Percentiles rank a stretch among this genome's conserved stretches.
These are phyloP conservation scores for Drosophila mimica DNA, from an alignment of 2,888 invertebrate genomes.

Conservation along the genomic window DNA sequence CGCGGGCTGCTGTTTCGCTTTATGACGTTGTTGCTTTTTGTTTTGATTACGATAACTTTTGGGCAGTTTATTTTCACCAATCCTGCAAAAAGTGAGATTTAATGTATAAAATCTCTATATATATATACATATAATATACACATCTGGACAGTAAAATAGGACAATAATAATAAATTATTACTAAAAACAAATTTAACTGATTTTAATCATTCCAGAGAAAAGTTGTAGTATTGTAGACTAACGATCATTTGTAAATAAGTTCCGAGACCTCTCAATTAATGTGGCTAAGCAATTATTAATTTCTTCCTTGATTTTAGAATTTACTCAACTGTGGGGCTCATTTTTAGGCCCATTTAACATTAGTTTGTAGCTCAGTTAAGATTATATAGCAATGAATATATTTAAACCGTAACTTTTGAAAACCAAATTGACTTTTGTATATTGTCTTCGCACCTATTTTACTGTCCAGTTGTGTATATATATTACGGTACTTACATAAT, in stretches of 20 bases:
- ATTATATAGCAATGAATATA: too few species aligned
- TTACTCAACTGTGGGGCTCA: too few species aligned
- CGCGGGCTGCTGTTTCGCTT: constrained; percentile 30
- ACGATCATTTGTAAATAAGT: too few species aligned
- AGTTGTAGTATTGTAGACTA: too few species aligned
- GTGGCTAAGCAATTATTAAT: too few species aligned
- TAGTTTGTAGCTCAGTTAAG: too few species aligned
- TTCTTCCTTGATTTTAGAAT: too few species aligned
- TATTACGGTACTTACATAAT: constrained; percentile 88
- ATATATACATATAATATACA: background rate
- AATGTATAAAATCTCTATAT: background rate
- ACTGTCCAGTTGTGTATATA: background rate
- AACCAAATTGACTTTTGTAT: background rate
- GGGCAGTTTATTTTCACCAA: constrained; percentile 87
- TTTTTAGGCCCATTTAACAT: too few species aligned
- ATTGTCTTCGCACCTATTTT: background rate
- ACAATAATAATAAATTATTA: background rate
- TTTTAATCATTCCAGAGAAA: background rate
- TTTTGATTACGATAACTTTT: constrained; percentile 90
- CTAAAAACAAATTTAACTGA: too few species aligned
- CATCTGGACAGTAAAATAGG: background rate
- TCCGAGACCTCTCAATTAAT: too few species aligned
- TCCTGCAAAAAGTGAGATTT: constrained; percentile 83
- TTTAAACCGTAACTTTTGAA: too few species aligned
- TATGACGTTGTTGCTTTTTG: constrained; percentile 86